Conservation (phyloP, 2,888 invertebrate genomes). For the Odontothrips loti region DNA sequence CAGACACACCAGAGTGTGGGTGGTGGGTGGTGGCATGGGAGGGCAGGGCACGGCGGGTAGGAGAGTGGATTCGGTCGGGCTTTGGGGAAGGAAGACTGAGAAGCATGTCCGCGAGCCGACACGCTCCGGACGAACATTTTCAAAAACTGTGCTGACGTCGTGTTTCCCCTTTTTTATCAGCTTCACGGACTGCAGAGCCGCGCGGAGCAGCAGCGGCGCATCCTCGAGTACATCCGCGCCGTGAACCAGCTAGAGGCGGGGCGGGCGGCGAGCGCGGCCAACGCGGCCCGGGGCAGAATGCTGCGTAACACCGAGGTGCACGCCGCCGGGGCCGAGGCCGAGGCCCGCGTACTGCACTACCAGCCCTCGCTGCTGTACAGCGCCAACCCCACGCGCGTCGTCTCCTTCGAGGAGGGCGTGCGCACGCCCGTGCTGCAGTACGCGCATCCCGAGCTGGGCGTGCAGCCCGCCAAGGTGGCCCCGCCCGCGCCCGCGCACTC, state of each 20-base stretch:
- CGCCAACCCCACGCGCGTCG: constrained; percentile 46
- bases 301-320: constrained; percentile 30
- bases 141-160: too few species aligned
- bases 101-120: too few species aligned
- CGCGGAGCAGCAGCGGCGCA: constrained; percentile 27
- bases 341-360: constrained; percentile 68
- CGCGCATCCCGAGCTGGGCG: constrained; percentile 73
- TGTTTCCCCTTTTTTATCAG: neutral
- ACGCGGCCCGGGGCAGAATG: constrained; percentile 29
- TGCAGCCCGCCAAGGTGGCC: constrained; percentile 63
- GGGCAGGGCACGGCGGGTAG: too few species aligned
- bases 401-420: constrained; percentile 64
- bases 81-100: too few species aligned
- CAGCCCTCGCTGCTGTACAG: constrained; percentile 62
- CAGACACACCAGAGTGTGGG: too few species aligned
- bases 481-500: constrained; percentile 32
- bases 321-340: constrained; percentile 46
- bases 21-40: too few species aligned
- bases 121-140: too few species aligned
- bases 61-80: too few species aligned
- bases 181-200: constrained; percentile 15
- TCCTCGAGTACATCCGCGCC: constrained; percentile 35
- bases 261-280: constrained; percentile 18
- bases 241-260: constrained; percentile 34
- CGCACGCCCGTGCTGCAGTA: constrained; percentile 72